These are phyloP conservation scores for Muscicapa striata DNA, from an alignment of 2,797 vertebrate species.

Conservation along the genomic window DNA sequence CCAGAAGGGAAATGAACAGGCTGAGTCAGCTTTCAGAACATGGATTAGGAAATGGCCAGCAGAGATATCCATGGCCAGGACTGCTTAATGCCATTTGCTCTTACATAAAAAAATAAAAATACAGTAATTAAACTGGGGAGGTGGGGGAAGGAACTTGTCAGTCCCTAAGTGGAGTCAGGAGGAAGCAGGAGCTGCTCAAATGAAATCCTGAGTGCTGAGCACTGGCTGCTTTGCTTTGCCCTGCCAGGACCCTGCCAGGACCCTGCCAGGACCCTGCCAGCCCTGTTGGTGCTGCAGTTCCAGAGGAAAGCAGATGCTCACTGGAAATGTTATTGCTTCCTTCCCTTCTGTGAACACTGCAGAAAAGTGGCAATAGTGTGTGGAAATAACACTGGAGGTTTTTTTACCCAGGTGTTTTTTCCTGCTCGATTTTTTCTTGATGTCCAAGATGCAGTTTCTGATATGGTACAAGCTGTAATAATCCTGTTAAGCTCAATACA, in stretches of 20 bases:
- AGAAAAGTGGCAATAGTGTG: not conserved
- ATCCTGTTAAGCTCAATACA: not conserved
- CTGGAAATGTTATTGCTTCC: not conserved
- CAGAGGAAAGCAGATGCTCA: not conserved
- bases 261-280: not conserved
- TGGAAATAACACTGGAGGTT: not conserved
- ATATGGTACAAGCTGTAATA: not conserved
- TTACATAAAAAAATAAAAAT: not conserved
- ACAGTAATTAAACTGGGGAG: not conserved
- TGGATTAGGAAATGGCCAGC: not conserved
- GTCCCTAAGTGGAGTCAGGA: not conserved
- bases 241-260: not conserved
- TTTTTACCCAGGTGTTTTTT: not conserved
- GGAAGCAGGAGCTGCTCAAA: not conserved
- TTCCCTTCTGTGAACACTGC: not conserved
- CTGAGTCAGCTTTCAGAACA: conserved; percentile 2
- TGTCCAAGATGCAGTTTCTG: not conserved
- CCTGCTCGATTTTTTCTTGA: not conserved
- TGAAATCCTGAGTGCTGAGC: not conserved
- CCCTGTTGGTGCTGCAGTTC: not conserved
- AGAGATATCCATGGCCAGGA: not conserved
- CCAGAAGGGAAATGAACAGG: conserved; percentile 16
- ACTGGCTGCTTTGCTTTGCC: not conserved
- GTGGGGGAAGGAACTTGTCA: not conserved
- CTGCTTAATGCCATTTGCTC: not conserved